Percentiles rank a stretch among this genome's conserved stretches.
Conservation (phyloP, 2,888 invertebrate genomes). For the Junonia oenone region DNA sequence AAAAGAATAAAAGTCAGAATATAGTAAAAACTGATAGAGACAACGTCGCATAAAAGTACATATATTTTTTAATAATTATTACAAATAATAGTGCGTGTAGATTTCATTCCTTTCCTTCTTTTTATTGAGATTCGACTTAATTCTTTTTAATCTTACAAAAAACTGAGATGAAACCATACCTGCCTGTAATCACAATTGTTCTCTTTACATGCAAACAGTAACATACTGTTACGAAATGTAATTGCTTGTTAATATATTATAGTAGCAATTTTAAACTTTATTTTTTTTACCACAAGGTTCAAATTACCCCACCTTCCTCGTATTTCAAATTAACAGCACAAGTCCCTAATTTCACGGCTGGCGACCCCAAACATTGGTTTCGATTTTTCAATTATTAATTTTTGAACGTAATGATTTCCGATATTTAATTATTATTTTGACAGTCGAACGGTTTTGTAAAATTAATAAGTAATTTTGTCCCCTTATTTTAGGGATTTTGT, state of each 20-base stretch:
- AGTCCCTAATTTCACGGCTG: conserved; percentile 42
- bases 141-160: too few species aligned
- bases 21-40: too few species aligned
- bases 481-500: conserved; percentile 2
- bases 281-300: too few species aligned
- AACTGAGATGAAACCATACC: too few species aligned
- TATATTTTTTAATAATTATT: too few species aligned
- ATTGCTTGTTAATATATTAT: background rate
- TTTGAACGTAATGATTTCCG: conserved; percentile 46
- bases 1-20: too few species aligned
- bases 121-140: too few species aligned
- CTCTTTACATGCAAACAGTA: background rate
- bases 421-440: conserved; percentile 31
- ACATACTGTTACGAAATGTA: background rate
- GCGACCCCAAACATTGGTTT: conserved; percentile 36
- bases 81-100: too few species aligned
- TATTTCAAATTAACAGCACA: background rate
- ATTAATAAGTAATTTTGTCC: conserved; percentile 31
- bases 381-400: conserved; percentile 50
- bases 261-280: too few species aligned
- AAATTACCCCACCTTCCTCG: background rate
- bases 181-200: background rate
- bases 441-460: conserved; percentile 25
- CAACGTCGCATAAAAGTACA: too few species aligned
- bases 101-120: too few species aligned